Percentiles rank a stretch among this genome's conserved stretches.
phyloP scores from a whole-genome alignment of 2,797 vertebrate genomes.

The Orientallactaga sibirica region DNA sequence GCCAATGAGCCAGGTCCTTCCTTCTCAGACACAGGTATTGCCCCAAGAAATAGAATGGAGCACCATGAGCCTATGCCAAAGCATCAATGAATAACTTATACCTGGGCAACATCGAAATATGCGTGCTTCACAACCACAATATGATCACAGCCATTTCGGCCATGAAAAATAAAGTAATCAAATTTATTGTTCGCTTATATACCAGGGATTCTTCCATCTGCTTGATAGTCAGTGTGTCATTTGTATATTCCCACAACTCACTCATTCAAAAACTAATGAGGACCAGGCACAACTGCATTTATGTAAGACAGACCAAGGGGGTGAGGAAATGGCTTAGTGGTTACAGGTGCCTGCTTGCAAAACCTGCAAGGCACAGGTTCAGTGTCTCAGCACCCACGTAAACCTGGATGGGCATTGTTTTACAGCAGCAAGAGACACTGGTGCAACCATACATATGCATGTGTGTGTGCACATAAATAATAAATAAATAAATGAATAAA shows the following conservation, averaged over 20 bases:
- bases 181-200: not conserved
- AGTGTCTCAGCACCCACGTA: too few species aligned
- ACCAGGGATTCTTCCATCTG: not conserved
- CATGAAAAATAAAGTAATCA: not conserved
- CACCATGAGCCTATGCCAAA: not conserved
- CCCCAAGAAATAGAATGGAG: not conserved
- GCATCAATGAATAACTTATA: too few species aligned
- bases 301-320: not conserved
- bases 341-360: too few species aligned
- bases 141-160: not conserved
- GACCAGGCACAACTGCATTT: not conserved
- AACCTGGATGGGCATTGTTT: too few species aligned
- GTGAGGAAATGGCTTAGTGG: too few species aligned
- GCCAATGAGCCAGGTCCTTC: not conserved
- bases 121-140: not conserved
- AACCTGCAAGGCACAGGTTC: too few species aligned
- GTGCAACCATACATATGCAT: too few species aligned
- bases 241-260: not conserved
- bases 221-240: not conserved
- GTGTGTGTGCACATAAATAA: too few species aligned
- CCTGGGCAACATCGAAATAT: not conserved
- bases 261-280: not conserved
- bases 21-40: fast-evolving
- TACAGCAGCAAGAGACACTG: too few species aligned
- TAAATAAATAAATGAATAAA: too few species aligned